Conservation (phyloP, 2,797 vertebrate species). For the Myripristis murdjan region DNA sequence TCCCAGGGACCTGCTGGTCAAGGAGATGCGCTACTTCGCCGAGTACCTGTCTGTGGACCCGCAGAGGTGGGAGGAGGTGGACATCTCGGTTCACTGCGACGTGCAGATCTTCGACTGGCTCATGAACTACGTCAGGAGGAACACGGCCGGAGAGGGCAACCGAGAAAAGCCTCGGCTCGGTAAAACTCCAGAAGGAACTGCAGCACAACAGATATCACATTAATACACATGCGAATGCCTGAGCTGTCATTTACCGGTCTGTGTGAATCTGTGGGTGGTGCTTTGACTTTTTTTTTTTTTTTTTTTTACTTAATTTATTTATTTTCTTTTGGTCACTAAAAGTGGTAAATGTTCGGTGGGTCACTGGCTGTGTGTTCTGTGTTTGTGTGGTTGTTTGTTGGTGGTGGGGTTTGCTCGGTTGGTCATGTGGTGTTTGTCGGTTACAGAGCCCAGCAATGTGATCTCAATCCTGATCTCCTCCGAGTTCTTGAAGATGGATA, state of each 20-base stretch:
- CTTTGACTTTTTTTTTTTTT: constrained; percentile 21
- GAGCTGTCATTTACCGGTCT: constrained; percentile 40
- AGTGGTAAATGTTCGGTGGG: constrained; percentile 48
- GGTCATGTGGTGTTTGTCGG: constrained; percentile 83
- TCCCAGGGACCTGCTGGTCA: constrained; percentile 94
- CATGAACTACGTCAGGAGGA: constrained; percentile 96
- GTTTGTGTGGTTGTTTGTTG: constrained; percentile 51
- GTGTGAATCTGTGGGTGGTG: constrained; percentile 20
- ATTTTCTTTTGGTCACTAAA: constrained; percentile 29
- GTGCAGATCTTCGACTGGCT: constrained; percentile 99
- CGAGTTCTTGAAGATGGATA: constrained; percentile 99
- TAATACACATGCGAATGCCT: constrained; percentile 30
- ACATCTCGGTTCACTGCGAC: constrained; percentile 98
- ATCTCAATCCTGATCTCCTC: constrained; percentile 99
- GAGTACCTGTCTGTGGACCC: constrained; percentile 95
- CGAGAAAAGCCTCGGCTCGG: constrained; percentile 92
- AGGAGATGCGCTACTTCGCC: constrained; percentile 98
- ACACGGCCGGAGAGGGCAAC: constrained; percentile 85
- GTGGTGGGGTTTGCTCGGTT: constrained; percentile 67
- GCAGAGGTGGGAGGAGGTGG: constrained; percentile 98
- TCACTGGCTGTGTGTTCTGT: constrained; percentile 65
- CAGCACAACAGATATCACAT: constrained; percentile 6
- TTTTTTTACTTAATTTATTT: no score
- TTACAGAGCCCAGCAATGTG: constrained; percentile 98
- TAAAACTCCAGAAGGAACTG: constrained; percentile 64